Percentiles rank a stretch among this genome's conserved stretches.
Evolutionary conservation across 2,113 vertebrate species (phyloP).

Genomic region (Stictonetta naevosa): DNA sequence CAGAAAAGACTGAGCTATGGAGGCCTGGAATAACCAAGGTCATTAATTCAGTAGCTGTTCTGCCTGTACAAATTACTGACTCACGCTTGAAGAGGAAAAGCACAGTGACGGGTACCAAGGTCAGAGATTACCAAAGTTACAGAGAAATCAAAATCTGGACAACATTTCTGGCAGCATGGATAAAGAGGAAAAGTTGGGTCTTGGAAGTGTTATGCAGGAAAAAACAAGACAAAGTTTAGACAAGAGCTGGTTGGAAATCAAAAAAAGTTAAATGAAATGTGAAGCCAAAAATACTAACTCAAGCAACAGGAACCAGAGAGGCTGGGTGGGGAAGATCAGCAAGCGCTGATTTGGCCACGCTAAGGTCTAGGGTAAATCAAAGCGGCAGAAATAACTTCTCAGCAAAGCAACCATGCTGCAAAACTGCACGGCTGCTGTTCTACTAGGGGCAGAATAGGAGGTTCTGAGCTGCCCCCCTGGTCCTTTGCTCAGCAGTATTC

Average conservation of each 20-base stretch:
- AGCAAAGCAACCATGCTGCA: neutral
- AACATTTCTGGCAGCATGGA: neutral
- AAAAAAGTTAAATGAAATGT: neutral
- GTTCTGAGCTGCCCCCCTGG: neutral
- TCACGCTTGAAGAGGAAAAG: conserved; percentile 16
- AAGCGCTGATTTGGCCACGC: fast-evolving
- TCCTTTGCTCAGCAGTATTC: neutral
- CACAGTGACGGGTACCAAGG: neutral
- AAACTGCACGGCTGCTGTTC: neutral
- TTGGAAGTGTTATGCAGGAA: conserved; percentile 34
- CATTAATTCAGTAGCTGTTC: neutral
- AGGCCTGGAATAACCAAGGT: neutral
- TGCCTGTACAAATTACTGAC: neutral
- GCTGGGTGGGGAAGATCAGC: neutral
- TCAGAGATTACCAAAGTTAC: neutral
- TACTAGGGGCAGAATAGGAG: neutral
- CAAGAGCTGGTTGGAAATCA: conserved; percentile 1
- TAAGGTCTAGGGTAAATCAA: neutral
- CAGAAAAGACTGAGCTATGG: neutral
- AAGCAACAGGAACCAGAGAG: conserved; percentile 37
- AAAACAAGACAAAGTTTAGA: conserved; percentile 38
- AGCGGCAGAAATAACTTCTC: neutral
- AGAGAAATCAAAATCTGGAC: conserved; percentile 11
- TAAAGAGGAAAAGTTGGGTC: neutral
- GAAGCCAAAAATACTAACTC: conserved; percentile 16